Evolutionary conservation across 2,113 vertebrate species (phyloP), one percentile per base, ranked within the genome.

Genomic region (Spea bombifrons): DNA sequence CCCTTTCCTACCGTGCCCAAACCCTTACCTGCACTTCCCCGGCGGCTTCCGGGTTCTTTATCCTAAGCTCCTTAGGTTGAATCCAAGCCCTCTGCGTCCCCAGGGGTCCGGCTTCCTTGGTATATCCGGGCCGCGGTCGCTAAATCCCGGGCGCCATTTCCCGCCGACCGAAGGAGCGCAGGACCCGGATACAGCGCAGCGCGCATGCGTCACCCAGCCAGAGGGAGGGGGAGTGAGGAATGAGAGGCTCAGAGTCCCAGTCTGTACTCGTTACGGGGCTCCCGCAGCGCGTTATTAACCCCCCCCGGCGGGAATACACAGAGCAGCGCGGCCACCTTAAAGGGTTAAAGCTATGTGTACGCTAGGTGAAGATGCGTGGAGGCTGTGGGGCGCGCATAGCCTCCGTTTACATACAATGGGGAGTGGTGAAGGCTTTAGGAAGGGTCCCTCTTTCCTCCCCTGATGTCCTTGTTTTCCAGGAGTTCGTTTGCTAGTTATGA

Each of bases 71-170:
- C 53, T 52, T 6, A 81, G 79, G 83, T 84, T 81, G 49, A 9
- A 74, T 47, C 78, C 61, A 83, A 48, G 65, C 43, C 53, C 66
- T 67, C 75, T 81, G 48, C 80, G 68, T 80, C 46, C 69, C 63
- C 72, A 81, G 83, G 84, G 86, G 83, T 72, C 69, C 75, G 49
- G 81, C 84, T 81, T 73, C 75, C 66, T 73, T 44, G 30, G 82
- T 83, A 80, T 81, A 81, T 84, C 73, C 73, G 75, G 76, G 75
- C 81, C 77, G 84, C 85, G 81, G 85, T 90, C 88, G 92, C 87
- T 90, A 93, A 90, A 92, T 92, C 71, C 90, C 92, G 89, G 94
- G 91, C 96, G 95, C 96, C 95, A 97, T 96, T 96, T 97, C 96
- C 95, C 96, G 95, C 96, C 96, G 94, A 95, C 94, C 92, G 90